Conservation (phyloP, 2,888 invertebrate species). For the Chrysolina oricalcia region DNA sequence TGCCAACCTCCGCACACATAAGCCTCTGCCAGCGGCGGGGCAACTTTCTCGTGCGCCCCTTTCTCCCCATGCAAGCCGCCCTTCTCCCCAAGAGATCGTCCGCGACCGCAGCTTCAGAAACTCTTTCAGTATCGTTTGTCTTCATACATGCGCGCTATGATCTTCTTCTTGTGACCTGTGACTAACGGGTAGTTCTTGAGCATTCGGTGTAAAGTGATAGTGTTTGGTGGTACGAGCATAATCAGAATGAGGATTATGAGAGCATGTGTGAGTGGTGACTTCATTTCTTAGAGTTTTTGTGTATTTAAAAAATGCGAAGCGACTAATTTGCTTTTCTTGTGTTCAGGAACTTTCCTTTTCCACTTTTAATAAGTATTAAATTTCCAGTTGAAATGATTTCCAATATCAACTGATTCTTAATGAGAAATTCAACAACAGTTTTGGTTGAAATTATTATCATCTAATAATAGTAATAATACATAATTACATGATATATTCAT, state of each 20-base stretch:
- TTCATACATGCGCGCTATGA: constrained; percentile 42
- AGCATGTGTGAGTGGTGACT: constrained; percentile 52
- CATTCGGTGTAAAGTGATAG: constrained; percentile 35
- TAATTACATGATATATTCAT: no score
- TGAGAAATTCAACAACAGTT: no score
- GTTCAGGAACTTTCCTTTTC: no score
- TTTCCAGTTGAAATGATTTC: no score
- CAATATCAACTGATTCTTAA: no score
- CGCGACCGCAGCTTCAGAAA: constrained; percentile 56
- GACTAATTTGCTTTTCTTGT: no score
- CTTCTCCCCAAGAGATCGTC: constrained; percentile 52
- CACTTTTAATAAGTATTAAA: no score
- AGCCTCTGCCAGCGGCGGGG: constrained; percentile 46
- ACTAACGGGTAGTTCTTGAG: constrained; percentile 22
- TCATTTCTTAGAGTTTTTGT: constrained; percentile 23
- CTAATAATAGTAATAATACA: no score
- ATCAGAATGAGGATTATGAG: constrained; percentile 54
- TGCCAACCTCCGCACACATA: constrained; percentile 8
- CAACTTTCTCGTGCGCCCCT: constrained; percentile 67
- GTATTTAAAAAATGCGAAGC: not conserved
- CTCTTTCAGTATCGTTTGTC: constrained; percentile 51
- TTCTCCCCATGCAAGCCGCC: constrained; percentile 63
- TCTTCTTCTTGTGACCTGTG: constrained; percentile 30
- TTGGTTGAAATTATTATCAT: no score
- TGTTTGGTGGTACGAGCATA: constrained; percentile 41